Conservation (phyloP, 2,113 vertebrate genomes). For the Ictidomys tridecemlineatus region DNA sequence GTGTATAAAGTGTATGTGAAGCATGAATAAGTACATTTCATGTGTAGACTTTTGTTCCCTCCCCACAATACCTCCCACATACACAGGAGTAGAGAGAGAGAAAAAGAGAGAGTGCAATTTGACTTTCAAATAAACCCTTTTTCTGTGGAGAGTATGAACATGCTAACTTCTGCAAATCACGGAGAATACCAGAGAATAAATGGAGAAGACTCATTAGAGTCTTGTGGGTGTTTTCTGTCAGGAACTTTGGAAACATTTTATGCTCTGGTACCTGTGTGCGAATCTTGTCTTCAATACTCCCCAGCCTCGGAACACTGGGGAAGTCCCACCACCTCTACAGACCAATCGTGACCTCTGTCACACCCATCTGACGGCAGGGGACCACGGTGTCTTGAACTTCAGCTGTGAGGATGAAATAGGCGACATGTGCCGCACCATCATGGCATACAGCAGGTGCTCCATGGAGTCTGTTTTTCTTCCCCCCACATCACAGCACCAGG, state of each 20-base stretch:
- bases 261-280: background rate
- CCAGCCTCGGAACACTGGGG: background rate
- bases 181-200: background rate
- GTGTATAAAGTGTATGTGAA: too few relatives aligned
- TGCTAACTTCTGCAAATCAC: background rate
- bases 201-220: background rate
- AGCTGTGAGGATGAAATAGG: background rate
- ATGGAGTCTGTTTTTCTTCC: background rate
- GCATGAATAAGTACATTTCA: background rate
- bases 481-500: background rate
- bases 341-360: background rate
- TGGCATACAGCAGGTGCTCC: background rate
- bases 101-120: background rate
- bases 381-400: background rate
- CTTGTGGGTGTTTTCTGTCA: background rate
- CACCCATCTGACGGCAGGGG: background rate
- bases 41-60: background rate
- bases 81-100: background rate
- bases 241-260: background rate
- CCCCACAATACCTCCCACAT: background rate
- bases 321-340: background rate
- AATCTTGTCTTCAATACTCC: background rate
- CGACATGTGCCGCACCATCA: too few relatives aligned
- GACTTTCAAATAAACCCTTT: background rate
- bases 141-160: background rate